A percentile compares a stretch with the other conserved stretches of the same genome.
These are phyloP conservation scores for Trissolcus basalis DNA, from an alignment of 1,140 invertebrate species.

Conservation along the genomic window DNA sequence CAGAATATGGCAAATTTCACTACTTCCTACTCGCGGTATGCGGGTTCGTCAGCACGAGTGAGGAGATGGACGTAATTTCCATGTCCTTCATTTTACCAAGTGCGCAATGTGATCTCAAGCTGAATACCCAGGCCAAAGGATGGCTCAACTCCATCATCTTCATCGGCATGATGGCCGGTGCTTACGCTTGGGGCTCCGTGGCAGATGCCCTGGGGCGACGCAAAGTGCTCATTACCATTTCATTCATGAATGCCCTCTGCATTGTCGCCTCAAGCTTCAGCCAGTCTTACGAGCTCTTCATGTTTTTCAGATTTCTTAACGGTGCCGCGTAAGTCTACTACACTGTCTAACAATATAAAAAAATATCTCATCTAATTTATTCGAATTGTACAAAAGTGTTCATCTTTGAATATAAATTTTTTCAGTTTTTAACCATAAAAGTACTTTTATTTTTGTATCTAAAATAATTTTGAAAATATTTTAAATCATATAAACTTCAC, in stretches of 20 bases:
- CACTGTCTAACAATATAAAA: neutral
- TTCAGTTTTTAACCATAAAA: too few relatives aligned
- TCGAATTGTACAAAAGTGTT: too few relatives aligned
- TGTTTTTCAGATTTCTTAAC: slow-evolving; percentile 92
- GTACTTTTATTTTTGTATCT: too few relatives aligned
- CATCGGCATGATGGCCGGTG: slow-evolving; percentile 95
- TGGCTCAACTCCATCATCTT: slow-evolving; percentile 91
- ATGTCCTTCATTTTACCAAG: slow-evolving; percentile 95
- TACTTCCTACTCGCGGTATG: slow-evolving; percentile 90
- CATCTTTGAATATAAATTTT: too few relatives aligned
- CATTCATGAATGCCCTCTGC: slow-evolving; percentile 91
- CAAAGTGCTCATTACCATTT: slow-evolving; percentile 90
- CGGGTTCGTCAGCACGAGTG: slow-evolving; percentile 94
- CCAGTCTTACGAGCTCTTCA: slow-evolving; percentile 90
- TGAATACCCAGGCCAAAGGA: slow-evolving; percentile 91
- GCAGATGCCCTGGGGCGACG: slow-evolving; percentile 91
- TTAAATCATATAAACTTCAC: too few relatives aligned
- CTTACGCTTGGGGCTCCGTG: slow-evolving; percentile 92
- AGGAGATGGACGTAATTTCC: slow-evolving; percentile 96
- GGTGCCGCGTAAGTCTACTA: slow-evolving; percentile 89
- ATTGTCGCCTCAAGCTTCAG: slow-evolving; percentile 91
- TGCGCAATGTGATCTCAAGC: slow-evolving; percentile 92
- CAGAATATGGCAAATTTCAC: slow-evolving; percentile 95
- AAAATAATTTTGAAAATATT: too few relatives aligned
- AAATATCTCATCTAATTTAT: too few relatives aligned